Evolutionary conservation across 2,888 invertebrate species (phyloP).

Genomic region (Anthophora plumipes): DNA sequence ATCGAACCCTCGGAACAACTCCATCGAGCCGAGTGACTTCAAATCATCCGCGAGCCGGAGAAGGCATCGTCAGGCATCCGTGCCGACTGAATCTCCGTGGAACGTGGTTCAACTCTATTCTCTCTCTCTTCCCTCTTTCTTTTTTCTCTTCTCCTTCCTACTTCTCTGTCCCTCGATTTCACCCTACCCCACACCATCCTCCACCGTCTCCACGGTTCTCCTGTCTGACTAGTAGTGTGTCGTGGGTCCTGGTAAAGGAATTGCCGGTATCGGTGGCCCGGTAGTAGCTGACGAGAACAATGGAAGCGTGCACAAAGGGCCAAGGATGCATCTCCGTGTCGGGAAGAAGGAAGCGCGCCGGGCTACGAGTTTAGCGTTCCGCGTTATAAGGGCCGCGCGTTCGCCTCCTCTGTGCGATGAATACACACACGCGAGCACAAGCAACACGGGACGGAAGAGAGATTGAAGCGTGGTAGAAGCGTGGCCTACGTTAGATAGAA

Average conservation of each 20-base stretch:
- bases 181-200: no score
- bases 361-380: slow-evolving; percentile 53
- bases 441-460: slow-evolving; percentile 1
- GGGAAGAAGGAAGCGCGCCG: slow-evolving; percentile 57
- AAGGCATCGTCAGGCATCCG: slow-evolving; percentile 6
- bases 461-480: background rate
- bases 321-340: slow-evolving; percentile 53
- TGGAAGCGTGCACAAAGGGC: slow-evolving; percentile 50
- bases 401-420: no score
- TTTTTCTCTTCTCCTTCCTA: background rate
- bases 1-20: background rate
- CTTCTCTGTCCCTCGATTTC: no score
- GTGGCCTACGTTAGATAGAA: background rate
- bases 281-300: slow-evolving; percentile 40
- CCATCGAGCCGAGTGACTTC: background rate
- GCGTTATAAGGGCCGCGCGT: slow-evolving; percentile 28
- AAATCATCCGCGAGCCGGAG: background rate
- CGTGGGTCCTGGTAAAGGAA: slow-evolving; percentile 24
- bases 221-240: background rate
- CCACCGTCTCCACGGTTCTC: no score
- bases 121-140: background rate
- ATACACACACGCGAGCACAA: slow-evolving; percentile 3
- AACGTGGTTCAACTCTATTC: no score
- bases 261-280: slow-evolving; percentile 43
- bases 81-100: background rate